These are phyloP conservation scores for Discoglossus pictus DNA, from an alignment of 2,797 vertebrate species.

Conservation along the genomic window DNA sequence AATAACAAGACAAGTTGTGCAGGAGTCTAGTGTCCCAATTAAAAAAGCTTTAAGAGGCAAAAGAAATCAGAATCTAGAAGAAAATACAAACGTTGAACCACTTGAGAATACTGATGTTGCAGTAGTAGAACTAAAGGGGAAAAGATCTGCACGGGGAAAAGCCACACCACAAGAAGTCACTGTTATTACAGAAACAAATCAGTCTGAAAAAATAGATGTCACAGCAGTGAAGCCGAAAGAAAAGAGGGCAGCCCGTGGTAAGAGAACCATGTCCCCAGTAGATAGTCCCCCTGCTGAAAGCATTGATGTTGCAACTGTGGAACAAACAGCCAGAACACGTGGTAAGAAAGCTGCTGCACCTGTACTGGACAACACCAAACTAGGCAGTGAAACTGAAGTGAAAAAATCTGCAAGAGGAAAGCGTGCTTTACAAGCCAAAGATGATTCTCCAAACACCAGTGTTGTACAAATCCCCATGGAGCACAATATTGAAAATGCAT, in stretches of 20 bases:
- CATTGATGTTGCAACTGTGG: too few relatives aligned
- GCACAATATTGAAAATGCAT: not conserved
- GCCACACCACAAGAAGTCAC: too few relatives aligned
- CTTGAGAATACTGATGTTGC: not conserved
- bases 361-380: too few relatives aligned
- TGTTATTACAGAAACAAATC: too few relatives aligned
- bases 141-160: conserved; percentile 16
- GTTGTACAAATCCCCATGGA: conserved; percentile 1
- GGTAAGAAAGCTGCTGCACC: too few relatives aligned
- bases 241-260: not conserved
- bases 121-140: not conserved
- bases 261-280: not conserved
- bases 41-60: conserved; percentile 15
- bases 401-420: conserved; percentile 2
- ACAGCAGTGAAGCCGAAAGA: too few relatives aligned
- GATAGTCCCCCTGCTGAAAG: not conserved
- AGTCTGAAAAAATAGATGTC: too few relatives aligned
- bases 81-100: not conserved
- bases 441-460: too few relatives aligned
- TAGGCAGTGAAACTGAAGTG: not conserved
- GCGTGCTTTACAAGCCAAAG: not conserved
- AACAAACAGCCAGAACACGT: too few relatives aligned
- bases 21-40: not conserved
- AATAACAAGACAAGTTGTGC: not conserved
- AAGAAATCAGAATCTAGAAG: conserved; percentile 5